Conservation (phyloP, 2,888 invertebrate genomes). For the Lithodes maja region DNA sequence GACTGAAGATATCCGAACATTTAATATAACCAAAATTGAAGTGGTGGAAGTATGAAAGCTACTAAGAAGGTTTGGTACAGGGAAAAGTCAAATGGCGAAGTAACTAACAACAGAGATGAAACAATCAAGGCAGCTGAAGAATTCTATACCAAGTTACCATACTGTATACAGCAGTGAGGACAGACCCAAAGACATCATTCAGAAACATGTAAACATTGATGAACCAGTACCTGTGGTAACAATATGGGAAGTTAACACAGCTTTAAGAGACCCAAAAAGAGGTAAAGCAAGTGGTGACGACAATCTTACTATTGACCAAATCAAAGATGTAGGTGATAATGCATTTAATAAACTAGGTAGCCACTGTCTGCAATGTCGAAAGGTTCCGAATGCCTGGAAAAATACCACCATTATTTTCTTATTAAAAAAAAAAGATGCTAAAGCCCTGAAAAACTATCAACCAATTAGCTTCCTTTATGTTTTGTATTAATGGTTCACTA, state of each 20-base stretch:
- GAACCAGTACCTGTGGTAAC: background rate
- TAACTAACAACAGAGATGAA: background rate
- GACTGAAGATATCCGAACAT: too few relatives aligned
- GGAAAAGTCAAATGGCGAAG: background rate
- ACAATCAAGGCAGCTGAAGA: background rate
- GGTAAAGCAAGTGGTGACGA: background rate
- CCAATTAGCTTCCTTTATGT: background rate
- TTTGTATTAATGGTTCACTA: background rate
- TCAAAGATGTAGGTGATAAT: background rate
- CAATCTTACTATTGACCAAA: background rate
- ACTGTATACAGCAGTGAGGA: background rate
- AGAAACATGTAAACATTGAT: background rate
- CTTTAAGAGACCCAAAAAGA: background rate
- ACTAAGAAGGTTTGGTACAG: too few relatives aligned
- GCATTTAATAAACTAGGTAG: background rate
- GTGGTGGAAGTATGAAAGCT: too few relatives aligned
- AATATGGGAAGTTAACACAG: background rate
- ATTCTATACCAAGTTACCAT: background rate
- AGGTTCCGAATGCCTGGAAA: background rate
- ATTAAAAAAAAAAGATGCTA: background rate
- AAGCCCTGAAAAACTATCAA: background rate
- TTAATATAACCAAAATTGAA: too few relatives aligned
- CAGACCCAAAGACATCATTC: background rate
- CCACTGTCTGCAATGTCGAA: background rate
- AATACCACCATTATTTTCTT: background rate